Conservation (phyloP, 2,113 vertebrate genomes). For the Osmerus mordax region DNA sequence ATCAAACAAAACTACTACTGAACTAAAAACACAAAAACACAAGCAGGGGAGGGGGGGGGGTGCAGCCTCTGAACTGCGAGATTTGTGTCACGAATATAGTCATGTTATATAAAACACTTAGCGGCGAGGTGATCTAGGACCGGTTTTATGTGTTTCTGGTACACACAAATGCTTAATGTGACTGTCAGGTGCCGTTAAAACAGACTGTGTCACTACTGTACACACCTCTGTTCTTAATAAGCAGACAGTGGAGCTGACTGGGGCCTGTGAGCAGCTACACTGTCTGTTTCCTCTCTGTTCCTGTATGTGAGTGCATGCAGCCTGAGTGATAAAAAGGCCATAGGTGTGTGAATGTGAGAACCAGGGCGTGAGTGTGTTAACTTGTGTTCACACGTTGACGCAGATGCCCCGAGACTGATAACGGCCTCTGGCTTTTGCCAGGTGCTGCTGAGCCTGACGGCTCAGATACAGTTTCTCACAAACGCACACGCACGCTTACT, state of each 20-base stretch:
- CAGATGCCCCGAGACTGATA: slow-evolving; percentile 32
- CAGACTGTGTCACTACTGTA: no score
- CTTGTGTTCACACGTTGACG: slow-evolving; percentile 49
- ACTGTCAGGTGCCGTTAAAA: no score
- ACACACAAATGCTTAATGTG: no score
- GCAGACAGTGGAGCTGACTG: no score
- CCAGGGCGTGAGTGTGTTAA: slow-evolving; percentile 40
- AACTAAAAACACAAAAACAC: slow-evolving; percentile 29
- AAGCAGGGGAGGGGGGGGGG: slow-evolving; percentile 59
- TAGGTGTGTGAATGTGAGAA: slow-evolving; percentile 43
- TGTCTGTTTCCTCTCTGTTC: neutral
- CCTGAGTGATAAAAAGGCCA: slow-evolving; percentile 34
- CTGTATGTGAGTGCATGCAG: slow-evolving; percentile 10
- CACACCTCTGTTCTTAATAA: no score
- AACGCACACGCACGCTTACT: neutral
- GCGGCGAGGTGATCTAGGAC: no score
- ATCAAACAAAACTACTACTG: slow-evolving; percentile 75
- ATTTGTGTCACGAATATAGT: slow-evolving; percentile 18
- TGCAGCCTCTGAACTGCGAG: slow-evolving; percentile 71
- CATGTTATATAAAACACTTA: no score
- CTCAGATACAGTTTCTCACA: slow-evolving; percentile 17
- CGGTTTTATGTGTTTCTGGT: no score
- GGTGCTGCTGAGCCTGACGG: slow-evolving; percentile 29
- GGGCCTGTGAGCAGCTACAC: no score
- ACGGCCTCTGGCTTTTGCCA: slow-evolving; percentile 30